phyloP scores from a whole-genome alignment of 2,888 invertebrate genomes.

The Neocrepidodera transversa region DNA sequence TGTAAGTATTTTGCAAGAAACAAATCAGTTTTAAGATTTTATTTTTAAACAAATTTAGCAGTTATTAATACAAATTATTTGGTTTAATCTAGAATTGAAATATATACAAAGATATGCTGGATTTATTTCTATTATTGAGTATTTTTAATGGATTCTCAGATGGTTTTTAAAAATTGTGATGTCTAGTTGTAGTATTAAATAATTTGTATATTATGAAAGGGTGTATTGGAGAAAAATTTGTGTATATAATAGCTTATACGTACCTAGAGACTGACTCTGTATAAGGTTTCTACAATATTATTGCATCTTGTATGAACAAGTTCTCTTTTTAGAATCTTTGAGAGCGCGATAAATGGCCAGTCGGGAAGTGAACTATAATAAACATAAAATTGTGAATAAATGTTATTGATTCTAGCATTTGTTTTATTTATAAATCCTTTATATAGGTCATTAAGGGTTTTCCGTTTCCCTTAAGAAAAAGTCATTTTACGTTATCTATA shows the following conservation, averaged over 20 bases:
- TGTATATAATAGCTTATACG: slow-evolving; percentile 22
- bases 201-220: slow-evolving; percentile 16
- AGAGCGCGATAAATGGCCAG: not conserved
- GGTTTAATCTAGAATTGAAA: too few relatives aligned
- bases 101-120: not conserved
- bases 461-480: too few relatives aligned
- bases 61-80: too few relatives aligned
- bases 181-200: slow-evolving; percentile 22
- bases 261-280: slow-evolving; percentile 21
- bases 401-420: not conserved
- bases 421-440: too few relatives aligned
- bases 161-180: slow-evolving; percentile 22
- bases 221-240: slow-evolving; percentile 18
- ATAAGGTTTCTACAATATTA: slow-evolving; percentile 17
- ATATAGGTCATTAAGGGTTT: too few relatives aligned
- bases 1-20: too few relatives aligned
- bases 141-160: slow-evolving; percentile 17
- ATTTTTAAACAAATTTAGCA: too few relatives aligned
- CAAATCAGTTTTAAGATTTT: too few relatives aligned
- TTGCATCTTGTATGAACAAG: not conserved
- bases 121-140: slow-evolving; percentile 11
- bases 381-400: not conserved
- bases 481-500: too few relatives aligned
- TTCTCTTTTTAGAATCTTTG: not conserved
- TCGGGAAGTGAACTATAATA: not conserved